Base-by-base conservation (phyloP, 2,797 vertebrate species). In the Chaetophractus vellerosus region DNA sequence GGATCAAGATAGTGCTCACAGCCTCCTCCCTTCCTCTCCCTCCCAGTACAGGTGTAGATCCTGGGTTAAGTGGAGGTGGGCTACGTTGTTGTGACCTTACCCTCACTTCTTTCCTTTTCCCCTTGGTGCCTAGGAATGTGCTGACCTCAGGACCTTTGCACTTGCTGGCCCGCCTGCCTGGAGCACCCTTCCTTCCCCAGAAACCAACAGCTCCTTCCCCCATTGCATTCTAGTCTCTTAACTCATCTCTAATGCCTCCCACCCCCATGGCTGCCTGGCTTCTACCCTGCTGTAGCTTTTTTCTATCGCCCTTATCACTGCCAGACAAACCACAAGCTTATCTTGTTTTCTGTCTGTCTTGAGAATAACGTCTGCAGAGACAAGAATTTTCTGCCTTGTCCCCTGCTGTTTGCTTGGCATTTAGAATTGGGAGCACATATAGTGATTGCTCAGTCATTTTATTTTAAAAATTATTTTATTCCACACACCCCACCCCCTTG, bases 61-160 rank as follows among this genome's bases (percentile, higher is more conserved):
- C 6, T 90, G 90, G 80, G 79, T 83, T 88, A 66, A 38, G 38
- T 38, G 1, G 45, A 45, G 45, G 5, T 45, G 45, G 45, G 7
- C 45, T 45, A 8, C 45, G 1, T 45, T 45, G 45, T 45, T 8
- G 1, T 45, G 0, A 16, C 8, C 48, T 48, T 61, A 38, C 38
- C 45, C 45, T 41, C 52, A 6, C 18, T 63, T 52, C 66, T 16
- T 0, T 7, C 68, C 66, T 28, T 9, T n/a, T 45, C 12, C 72
- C 48, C 14, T n/a, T 33, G 1, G 12, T 36, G 14, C 24, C 55
- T 26, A 38, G 24, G 11, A 21, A 19, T 4, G 0, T 24, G 31
- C 61, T 52, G 83, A 84, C 66, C 74, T 64, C 92, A 93, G 59
- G 93, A 9, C 45, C 72, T 41, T 69, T 72, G 45, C 93, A 28